Evolutionary conservation across 2,888 invertebrate genomes (phyloP).

Genomic region (Augochlorella aurata): DNA sequence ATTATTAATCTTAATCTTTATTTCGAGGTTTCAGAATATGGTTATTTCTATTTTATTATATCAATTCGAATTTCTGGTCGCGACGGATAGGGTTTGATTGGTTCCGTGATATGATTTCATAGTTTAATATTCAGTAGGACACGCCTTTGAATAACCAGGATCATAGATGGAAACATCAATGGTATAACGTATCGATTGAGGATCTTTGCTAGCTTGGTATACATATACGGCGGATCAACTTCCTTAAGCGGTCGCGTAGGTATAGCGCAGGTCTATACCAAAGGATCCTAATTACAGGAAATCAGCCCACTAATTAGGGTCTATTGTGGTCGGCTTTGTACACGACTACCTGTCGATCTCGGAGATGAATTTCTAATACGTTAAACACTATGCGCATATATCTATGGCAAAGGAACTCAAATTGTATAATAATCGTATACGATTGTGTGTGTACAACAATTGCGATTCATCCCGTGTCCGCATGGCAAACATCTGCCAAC

Average conservation of each 20-base stretch:
- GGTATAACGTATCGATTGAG: not conserved
- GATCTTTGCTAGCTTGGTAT: slow-evolving; percentile 2
- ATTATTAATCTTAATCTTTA: no score
- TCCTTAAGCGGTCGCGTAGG: not conserved
- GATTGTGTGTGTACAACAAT: not conserved
- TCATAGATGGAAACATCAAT: not conserved
- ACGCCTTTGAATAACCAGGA: not conserved
- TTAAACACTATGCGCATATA: not conserved
- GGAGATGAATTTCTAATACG: not conserved
- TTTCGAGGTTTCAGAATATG: not conserved
- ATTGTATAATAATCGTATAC: not conserved
- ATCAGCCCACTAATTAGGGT: slow-evolving; percentile 10
- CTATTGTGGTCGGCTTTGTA: not conserved
- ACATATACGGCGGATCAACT: not conserved
- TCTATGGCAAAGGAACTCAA: not conserved
- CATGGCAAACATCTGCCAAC: not conserved
- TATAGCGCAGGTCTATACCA: not conserved
- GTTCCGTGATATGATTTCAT: not conserved
- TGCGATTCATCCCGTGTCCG: not conserved
- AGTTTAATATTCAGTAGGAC: not conserved
- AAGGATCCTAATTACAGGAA: slow-evolving; percentile 19
- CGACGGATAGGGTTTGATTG: not conserved
- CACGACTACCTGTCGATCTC: slow-evolving; percentile 1
- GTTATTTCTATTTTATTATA: not conserved
- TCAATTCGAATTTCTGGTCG: fast-evolving